A percentile compares a stretch with the other conserved stretches of the same genome.
Conservation (phyloP, 2,113 vertebrate species). For the Lagopus muta region DNA sequence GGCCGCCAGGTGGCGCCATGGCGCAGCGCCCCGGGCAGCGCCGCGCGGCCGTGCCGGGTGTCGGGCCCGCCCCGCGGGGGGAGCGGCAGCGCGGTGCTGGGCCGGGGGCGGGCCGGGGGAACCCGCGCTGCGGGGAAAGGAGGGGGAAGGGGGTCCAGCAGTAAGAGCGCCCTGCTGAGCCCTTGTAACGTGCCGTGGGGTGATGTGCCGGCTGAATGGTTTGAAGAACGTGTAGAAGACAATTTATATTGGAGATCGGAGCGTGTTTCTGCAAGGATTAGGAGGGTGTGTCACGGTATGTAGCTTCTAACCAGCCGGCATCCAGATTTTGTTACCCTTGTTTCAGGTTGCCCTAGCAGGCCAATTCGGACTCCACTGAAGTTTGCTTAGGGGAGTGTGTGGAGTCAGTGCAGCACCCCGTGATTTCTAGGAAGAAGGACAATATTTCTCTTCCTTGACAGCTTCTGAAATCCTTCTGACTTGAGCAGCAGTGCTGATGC, state of each 20-base stretch:
- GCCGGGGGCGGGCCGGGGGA: too few species aligned
- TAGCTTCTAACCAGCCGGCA: neutral
- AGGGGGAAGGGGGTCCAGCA: too few species aligned
- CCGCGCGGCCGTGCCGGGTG: too few species aligned
- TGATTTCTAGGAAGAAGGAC: neutral
- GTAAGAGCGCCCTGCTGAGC: too few species aligned
- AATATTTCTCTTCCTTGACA: neutral
- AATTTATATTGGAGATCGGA: neutral
- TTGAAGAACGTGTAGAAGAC: neutral
- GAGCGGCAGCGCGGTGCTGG: too few species aligned
- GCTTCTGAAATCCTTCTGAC: neutral
- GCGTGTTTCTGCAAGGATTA: neutral
- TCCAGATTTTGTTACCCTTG: neutral
- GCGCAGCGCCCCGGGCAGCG: too few species aligned
- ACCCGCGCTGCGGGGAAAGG: too few species aligned
- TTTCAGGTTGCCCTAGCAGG: neutral
- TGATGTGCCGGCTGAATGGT: neutral
- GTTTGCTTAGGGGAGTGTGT: neutral
- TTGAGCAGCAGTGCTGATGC: neutral
- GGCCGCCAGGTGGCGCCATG: neutral
- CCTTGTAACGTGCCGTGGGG: too few species aligned
- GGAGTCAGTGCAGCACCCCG: neutral
- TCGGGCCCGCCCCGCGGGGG: too few species aligned
- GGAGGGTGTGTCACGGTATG: rapidly evolving
- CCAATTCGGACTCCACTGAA: neutral